Percentiles rank a stretch among this genome's conserved stretches.
Evolutionary conservation across 2,797 vertebrate species (phyloP).

Genomic region (Premnoplex brunnescens): DNA sequence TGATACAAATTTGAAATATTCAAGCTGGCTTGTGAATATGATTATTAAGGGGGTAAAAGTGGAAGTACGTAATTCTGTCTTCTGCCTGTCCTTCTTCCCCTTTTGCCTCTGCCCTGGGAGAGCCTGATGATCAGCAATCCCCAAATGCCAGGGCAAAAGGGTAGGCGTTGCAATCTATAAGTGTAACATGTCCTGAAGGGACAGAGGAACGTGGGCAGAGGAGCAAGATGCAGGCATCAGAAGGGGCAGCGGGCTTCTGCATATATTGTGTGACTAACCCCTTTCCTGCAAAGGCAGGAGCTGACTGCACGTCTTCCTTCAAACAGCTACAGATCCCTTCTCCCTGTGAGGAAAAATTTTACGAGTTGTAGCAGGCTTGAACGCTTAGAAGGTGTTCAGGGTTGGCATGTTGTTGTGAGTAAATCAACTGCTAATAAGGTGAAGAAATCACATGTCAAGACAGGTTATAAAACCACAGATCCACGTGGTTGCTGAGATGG

Average conservation of each 20-base stretch:
- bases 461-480: slow-evolving; percentile 61
- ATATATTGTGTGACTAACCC: not conserved
- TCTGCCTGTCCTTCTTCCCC: not conserved
- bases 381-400: not conserved
- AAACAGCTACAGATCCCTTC: not conserved
- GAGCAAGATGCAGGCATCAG: not conserved
- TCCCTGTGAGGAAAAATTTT: not conserved
- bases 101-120: not conserved
- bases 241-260: not conserved
- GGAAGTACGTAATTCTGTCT: not conserved
- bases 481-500: slow-evolving; percentile 54
- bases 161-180: not conserved
- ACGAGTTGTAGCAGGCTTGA: not conserved
- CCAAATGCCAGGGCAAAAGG: not conserved
- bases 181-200: not conserved
- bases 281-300: not conserved
- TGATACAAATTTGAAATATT: not conserved
- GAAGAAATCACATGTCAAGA: slow-evolving; percentile 60
- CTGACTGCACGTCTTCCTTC: not conserved
- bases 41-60: not conserved
- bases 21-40: not conserved
- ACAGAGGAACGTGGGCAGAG: not conserved
- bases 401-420: not conserved
- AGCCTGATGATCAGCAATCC: not conserved
- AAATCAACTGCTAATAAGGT: slow-evolving; percentile 54